phyloP scores from a whole-genome alignment of 2,797 vertebrate species.

The Serranus cabrilla region DNA sequence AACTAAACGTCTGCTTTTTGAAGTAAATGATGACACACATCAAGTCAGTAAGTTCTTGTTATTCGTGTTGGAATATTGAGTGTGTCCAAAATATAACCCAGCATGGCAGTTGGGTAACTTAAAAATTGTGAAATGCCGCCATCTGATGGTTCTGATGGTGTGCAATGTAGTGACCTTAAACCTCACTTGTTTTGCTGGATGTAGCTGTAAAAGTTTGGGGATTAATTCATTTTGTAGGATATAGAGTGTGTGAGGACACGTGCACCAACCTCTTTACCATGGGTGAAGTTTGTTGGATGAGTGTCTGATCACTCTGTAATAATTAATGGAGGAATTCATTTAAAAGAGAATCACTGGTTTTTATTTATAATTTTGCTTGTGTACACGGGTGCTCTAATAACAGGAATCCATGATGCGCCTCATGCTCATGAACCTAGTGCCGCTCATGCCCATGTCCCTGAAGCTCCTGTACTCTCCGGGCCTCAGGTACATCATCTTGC shows the following conservation, averaged over 20 bases:
- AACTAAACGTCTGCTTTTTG: background rate
- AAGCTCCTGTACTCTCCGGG: conserved; percentile 84
- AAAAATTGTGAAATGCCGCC: conserved; percentile 13
- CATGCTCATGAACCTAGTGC: conserved; percentile 78
- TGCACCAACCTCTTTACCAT: background rate
- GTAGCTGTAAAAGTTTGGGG: background rate
- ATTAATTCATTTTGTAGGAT: background rate
- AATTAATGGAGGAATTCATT: conserved; percentile 12
- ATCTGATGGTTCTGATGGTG: conserved; percentile 29
- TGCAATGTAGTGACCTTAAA: background rate
- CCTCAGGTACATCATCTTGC: conserved; percentile 81
- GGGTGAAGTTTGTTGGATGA: background rate
- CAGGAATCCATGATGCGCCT: conserved; percentile 82
- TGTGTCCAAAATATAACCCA: background rate
- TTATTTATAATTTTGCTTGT: conserved; percentile 69
- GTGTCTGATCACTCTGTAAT: conserved; percentile 1
- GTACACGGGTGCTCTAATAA: conserved; percentile 60
- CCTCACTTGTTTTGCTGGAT: background rate
- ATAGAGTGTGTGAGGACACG: background rate
- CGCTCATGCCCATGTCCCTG: conserved; percentile 73
- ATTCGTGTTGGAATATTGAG: background rate
- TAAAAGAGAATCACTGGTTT: conserved; percentile 58
- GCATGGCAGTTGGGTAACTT: background rate
- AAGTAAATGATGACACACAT: background rate
- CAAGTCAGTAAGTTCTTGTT: background rate